Percentiles rank a stretch among this genome's conserved stretches.
These are phyloP conservation scores for Myrmecobius fasciatus DNA, from an alignment of 2,113 vertebrate genomes.

Conservation along the genomic window DNA sequence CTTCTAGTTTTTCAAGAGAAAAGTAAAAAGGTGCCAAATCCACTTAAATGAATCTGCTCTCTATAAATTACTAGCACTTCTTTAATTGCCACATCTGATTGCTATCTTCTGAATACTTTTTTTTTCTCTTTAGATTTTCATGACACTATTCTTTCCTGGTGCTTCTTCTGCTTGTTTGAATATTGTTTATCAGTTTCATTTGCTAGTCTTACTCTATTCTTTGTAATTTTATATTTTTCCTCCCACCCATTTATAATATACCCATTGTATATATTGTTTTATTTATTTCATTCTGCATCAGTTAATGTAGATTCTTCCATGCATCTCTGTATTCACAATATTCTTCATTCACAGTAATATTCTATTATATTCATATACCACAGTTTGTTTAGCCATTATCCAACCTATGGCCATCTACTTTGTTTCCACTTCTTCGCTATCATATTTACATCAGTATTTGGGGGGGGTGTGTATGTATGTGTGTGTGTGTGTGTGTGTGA, in stretches of 20 bases:
- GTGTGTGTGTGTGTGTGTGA: too few relatives aligned
- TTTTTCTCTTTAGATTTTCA: neutral
- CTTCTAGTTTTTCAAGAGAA: neutral
- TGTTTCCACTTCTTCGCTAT: neutral
- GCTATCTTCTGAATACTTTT: neutral
- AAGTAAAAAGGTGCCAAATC: neutral
- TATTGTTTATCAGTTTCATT: neutral
- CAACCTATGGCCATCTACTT: neutral
- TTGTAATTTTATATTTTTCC: neutral
- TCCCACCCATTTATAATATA: neutral
- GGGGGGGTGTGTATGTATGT: too few relatives aligned
- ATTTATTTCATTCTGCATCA: too few relatives aligned
- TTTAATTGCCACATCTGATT: neutral
- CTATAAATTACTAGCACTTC: neutral
- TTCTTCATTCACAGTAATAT: too few relatives aligned
- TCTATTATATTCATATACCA: neutral
- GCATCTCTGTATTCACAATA: too few relatives aligned
- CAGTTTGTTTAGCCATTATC: neutral
- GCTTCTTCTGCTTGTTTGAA: neutral
- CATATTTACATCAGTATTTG: too few relatives aligned
- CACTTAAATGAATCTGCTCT: neutral
- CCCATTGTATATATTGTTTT: neutral
- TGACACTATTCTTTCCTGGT: neutral
- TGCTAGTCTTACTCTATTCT: neutral
- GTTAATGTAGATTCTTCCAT: too few relatives aligned